These are phyloP conservation scores for Eulimnadia texana DNA, from an alignment of 1,140 invertebrate species.

Conservation along the genomic window DNA sequence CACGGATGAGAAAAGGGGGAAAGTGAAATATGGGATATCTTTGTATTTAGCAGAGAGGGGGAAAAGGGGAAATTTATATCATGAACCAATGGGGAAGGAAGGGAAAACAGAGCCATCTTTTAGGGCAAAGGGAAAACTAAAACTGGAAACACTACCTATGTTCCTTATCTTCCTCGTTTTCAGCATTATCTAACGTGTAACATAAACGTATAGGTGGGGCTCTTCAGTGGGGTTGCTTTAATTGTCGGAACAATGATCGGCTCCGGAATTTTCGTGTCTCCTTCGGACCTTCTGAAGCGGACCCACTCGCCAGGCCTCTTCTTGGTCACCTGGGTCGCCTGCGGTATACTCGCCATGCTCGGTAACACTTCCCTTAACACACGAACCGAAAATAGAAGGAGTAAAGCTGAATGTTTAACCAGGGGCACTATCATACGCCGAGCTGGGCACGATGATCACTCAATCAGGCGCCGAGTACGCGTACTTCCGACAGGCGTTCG, in stretches of 20 bases:
- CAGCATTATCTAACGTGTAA: too few species aligned
- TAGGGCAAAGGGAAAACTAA: too few species aligned
- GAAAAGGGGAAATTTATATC: too few species aligned
- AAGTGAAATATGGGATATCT: too few species aligned
- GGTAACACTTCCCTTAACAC: slow-evolving; percentile 38
- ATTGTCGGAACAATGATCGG: slow-evolving; percentile 90
- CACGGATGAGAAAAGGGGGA: too few species aligned
- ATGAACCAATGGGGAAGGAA: too few species aligned
- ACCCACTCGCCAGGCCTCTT: slow-evolving; percentile 74
- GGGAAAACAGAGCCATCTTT: too few species aligned
- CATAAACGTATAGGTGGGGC: slow-evolving; percentile 84
- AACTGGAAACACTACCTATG: too few species aligned
- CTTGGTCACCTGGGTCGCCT: slow-evolving; percentile 84
- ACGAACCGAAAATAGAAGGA: neutral
- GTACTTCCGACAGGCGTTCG: slow-evolving; percentile 43
- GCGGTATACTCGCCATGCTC: slow-evolving; percentile 76
- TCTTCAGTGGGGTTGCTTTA: slow-evolving; percentile 95
- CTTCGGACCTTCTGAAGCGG: slow-evolving; percentile 81
- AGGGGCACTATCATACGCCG: slow-evolving; percentile 83
- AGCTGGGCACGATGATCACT: slow-evolving; percentile 83
- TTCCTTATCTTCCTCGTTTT: too few species aligned
- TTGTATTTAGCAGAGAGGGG: too few species aligned
- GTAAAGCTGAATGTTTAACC: neutral
- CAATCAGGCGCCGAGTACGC: slow-evolving; percentile 86
- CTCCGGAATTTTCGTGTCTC: slow-evolving; percentile 91